Base-by-base conservation (phyloP, 2,113 vertebrate genomes). In the Alectura lathami region DNA sequence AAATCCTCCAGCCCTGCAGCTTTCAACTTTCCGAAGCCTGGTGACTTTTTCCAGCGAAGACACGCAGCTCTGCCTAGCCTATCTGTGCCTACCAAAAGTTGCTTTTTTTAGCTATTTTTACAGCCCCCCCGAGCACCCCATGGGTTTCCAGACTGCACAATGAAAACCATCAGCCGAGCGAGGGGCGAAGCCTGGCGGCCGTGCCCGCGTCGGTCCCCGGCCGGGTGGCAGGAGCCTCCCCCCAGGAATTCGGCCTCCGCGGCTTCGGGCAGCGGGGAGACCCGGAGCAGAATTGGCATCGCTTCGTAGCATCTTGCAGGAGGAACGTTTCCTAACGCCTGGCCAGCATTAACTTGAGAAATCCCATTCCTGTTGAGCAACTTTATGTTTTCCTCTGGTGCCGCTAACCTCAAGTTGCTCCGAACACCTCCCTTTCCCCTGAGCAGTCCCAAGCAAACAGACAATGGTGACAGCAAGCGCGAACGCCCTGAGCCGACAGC, bases 241-340 rank as follows among this genome's bases (percentile, higher is more conserved):
- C 23, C 30, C 23, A 32, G n/a, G 3, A 17, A 27, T 1, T 3
- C 2, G 2, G 48, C 20, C 36, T 53, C 11, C 0, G 2, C 2
- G 0, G 67, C 78, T 43, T 9, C 0, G 23, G 21, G 56, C 50
- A 21, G 38, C 7, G 12, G 22, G 27, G 60, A 27, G 47, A 64
- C 51, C 8, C 0, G 3, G 20, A 38, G 67, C 27, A 54, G 40
- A 73, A 73, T 45, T 29, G 50, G 13, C 59, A 73, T 59, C 7
- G 0, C 36, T 30, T 86, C 2, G 27, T 10, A 89, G 51, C 16
- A 24, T 27, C 26, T 81, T 13, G 9, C 3, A 2, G 67, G 26
- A 74, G 18, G 8, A 60, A 51, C 14, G 1, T 48, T 64, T 63
- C 43, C 14, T 34, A 67, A 70, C 0, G 1, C 13, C 4, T 34